These are phyloP conservation scores for Atractosteus spatula DNA, from an alignment of 2,113 vertebrate species.

Conservation along the genomic window DNA sequence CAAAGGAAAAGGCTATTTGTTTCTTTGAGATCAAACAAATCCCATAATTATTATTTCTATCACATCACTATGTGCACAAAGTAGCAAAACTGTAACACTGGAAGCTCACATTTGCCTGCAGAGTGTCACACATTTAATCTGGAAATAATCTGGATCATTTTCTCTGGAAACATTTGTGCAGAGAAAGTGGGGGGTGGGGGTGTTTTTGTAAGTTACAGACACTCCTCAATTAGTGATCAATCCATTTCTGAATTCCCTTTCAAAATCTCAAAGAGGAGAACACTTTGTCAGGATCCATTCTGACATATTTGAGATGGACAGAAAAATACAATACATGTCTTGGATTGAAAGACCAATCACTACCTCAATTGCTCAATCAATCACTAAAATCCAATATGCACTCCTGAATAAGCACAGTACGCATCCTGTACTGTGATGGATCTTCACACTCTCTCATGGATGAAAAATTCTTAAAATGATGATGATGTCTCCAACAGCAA, in stretches of 20 bases:
- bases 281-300: not conserved
- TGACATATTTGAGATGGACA: not conserved
- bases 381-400: not conserved
- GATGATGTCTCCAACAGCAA: too few species aligned
- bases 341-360: not conserved
- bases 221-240: constrained; percentile 9
- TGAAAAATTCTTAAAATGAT: too few species aligned
- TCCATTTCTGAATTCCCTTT: not conserved
- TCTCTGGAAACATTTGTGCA: not conserved
- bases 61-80: not conserved
- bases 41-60: too few species aligned
- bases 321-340: not conserved
- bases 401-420: not conserved
- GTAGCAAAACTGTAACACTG: not conserved
- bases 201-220: constrained; percentile 8
- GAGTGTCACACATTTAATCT: not conserved
- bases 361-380: not conserved
- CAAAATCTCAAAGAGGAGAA: not conserved
- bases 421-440: not conserved
- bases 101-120: not conserved
- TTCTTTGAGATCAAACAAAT: too few species aligned
- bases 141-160: not conserved
- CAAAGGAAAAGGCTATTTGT: too few species aligned
- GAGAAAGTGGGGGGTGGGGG: not conserved
- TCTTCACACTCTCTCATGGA: not conserved